Base-by-base conservation (phyloP, 2,113 vertebrate species). In the Ellobius talpinus region DNA sequence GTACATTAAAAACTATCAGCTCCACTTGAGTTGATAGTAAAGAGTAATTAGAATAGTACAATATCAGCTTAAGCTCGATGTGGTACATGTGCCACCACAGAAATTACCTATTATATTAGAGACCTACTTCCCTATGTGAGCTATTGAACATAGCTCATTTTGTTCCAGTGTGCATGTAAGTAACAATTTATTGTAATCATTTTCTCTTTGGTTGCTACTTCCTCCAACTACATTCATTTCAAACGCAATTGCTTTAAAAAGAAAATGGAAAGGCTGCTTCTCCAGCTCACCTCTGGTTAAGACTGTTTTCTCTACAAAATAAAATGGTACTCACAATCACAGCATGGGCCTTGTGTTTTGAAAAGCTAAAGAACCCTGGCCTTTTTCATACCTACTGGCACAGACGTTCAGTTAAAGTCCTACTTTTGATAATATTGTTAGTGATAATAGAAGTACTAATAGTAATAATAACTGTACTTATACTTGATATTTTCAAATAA, bases 21-120 rank as follows among this genome's bases (percentile, higher is more conserved):
- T 78, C 50, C 58, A 8, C 81, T 96, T 91, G 42, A 92, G 82
- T 0, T 92, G 52, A 94, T 47, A 45, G n/a, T 7, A 6, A 94
- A 78, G 3, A 93, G 58, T 7, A 8, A 73, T 78, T 91, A 76
- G 39, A 78, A 79, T 36, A 82, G 5, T 79, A 2, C 13, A 95
- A 68, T 87, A 79, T 81, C 36, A 87, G 77, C 16, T 72, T 94
- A 81, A 94, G 96, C 93, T 94, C 91, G 77, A 96, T 92, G 86
- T 94, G 72, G 12, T 55, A 0, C 36, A 45, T 93, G 66, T 89
- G 31, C 5, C 77, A 92, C 92, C 2, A 92, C 13, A 0, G 1
- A 93, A 94, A 73, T 95, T 76, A 96, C 68, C 84, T 96, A 77
- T 89, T 91, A 95, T 21, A 79, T 93, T 73, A 96, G 96, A 96